A percentile compares a stretch with the other conserved stretches of the same genome.
Evolutionary conservation across 2,797 vertebrate genomes (phyloP).

Genomic region (Pangasius mekongensis): DNA sequence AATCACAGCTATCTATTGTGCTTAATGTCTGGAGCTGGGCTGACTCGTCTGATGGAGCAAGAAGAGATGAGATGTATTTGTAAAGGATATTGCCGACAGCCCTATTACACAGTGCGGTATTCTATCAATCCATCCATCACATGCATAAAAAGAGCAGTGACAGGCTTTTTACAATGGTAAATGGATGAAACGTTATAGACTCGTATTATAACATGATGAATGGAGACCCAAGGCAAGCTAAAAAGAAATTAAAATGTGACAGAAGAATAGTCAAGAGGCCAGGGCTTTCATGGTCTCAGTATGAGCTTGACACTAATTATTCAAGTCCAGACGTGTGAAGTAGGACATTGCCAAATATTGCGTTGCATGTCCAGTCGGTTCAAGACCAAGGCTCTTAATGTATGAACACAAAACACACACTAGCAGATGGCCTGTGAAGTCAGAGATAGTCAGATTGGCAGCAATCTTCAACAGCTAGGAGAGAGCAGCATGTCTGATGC

Average conservation of each 20-base stretch:
- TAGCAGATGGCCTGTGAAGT: constrained; percentile 46
- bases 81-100: constrained; percentile 72
- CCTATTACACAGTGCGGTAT: constrained; percentile 63
- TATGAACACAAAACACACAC: constrained; percentile 45
- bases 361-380: constrained; percentile 32
- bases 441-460: constrained; percentile 34
- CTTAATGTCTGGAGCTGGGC: constrained; percentile 62
- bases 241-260: constrained; percentile 83
- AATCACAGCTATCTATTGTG: constrained; percentile 71
- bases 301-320: constrained; percentile 84
- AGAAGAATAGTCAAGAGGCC: constrained; percentile 82
- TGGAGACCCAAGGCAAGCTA: constrained; percentile 80
- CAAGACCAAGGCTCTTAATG: constrained; percentile 24
- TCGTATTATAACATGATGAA: constrained; percentile 68
- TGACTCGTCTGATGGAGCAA: constrained; percentile 65
- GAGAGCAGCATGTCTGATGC: constrained; percentile 6
- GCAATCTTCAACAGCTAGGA: constrained; percentile 8
- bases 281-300: constrained; percentile 82
- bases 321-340: constrained; percentile 77
- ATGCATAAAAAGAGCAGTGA: constrained; percentile 77
- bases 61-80: constrained; percentile 66
- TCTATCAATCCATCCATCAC: constrained; percentile 79
- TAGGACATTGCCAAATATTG: constrained; percentile 65
- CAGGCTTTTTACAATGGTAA: constrained; percentile 82
- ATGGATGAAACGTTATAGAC: constrained; percentile 82